Evolutionary conservation across 2,888 invertebrate genomes (phyloP), one percentile per base, ranked within the genome.

Genomic region (Rapana venosa): DNA sequence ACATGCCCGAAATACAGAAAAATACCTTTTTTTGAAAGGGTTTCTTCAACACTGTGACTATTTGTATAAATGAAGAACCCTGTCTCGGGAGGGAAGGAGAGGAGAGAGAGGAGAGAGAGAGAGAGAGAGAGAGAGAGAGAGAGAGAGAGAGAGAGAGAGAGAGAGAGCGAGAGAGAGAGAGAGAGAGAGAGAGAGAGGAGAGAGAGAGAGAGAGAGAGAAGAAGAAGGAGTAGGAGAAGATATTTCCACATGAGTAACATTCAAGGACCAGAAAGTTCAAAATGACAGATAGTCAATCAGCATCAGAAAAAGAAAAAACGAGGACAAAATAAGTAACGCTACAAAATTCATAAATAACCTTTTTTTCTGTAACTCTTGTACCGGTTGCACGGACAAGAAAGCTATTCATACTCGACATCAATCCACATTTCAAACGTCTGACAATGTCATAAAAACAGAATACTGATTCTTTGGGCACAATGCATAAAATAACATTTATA

Each of bases 391-490:
- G 26, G 17, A 13, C 66, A 22, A 66, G 26, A 66, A 17, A 66
- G 17, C 66, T 26, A 66, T 66, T 2, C 66, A 66, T 6, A 66
- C 47, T 47, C 8, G 47, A 47, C 47, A 66, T 66, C 66, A 66
- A 8, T 2, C 66, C 2, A 22, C 20, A 66, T 66, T 66, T 26
- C 66, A 66, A 66, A 22, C 20, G 66, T 26, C 17, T 77, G 77
- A 81, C n/a, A 20, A 81, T 2, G 81, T 35, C 81, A 81, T 47
- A 2, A 81, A 81, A 81, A 35, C 30, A 81, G 81, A 81, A 81
- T 81, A 81, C 81, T 81, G 81, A 81, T 81, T 81, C 36, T 81
- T 81, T 35, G 81, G 81, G 81, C 36, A 35, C 36, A 81, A 81
- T 35, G 81, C 81, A 81, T 32, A 66, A 66, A 2, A 66, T 66